Base-by-base conservation (phyloP, 2,888 invertebrate species). In the Lithophane ornitopus region DNA sequence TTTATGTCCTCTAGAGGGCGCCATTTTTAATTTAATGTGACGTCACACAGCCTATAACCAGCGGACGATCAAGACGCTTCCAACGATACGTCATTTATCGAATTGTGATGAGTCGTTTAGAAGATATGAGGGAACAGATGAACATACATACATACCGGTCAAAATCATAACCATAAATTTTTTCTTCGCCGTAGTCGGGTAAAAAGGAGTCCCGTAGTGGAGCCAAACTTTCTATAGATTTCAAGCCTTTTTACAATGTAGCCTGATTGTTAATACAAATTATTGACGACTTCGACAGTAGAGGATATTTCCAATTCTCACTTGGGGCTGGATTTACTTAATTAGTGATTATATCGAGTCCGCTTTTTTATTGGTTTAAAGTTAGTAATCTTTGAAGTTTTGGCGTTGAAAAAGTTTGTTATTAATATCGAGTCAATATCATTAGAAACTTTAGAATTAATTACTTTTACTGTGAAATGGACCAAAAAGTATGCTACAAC, bases 391-490 rank as follows among this genome's bases (percentile, higher is more conserved):
- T 46, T n/a, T 6, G n/a, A 52, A 49, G 19, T 16, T 34, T 46
- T n/a, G 14, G 0, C 4, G 11, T 22, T 28, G 11, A 4, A 65
- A 58, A 54, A 74, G 7, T 26, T 28, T 28, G 22, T 75, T 39
- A 54, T 56, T 28, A 62, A n/a, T 49, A 14, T 44, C 49, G 9
- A 44, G 2, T 49, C 52, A 70, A 58, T 28, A 28, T 26, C n/a
- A 41, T 66, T 66, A n/a, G 8, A 59, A 80, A 69, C n/a, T 59
- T 63, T 0, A 46, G 3, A 28, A 54, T 59, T 54, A 63, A 68
- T 65, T 63, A 49, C 34, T 74, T 74, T 80, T n/a, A 58, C 6
- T 58, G 28, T 28, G 2, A 49, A 80, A 65, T 72, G 11, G 12
- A 76, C 11, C 14, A 22, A 52, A 54, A 68, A 59, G 22, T 56